A percentile compares a stretch with the other conserved stretches of the same genome.
phyloP scores from a whole-genome alignment of 2,113 vertebrate species.

The Tringa solitaria region DNA sequence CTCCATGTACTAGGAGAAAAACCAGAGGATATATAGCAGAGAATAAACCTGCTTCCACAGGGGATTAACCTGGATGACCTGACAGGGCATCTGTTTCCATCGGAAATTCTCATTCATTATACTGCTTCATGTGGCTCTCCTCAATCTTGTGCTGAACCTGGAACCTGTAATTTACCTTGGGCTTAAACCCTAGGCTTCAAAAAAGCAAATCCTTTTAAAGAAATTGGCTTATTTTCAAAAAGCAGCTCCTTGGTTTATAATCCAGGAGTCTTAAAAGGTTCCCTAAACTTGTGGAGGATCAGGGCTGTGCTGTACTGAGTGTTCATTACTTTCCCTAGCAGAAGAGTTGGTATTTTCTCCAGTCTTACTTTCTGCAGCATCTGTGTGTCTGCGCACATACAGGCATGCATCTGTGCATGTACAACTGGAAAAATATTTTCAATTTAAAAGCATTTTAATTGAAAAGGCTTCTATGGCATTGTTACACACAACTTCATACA shows the following conservation, averaged over 20 bases:
- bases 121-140: not conserved
- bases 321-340: not conserved
- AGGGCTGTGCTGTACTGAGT: not conserved
- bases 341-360: not conserved
- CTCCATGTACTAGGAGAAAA: not conserved
- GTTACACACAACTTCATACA: not conserved
- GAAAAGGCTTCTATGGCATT: not conserved
- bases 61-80: not conserved
- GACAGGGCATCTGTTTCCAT: not conserved
- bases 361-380: not conserved
- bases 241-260: not conserved
- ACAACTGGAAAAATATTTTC: not conserved
- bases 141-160: not conserved
- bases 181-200: not conserved
- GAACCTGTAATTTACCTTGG: not conserved
- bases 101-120: not conserved
- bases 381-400: not conserved
- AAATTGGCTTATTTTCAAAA: not conserved
- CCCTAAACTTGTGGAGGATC: not conserved
- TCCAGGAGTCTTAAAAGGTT: not conserved
- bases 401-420: not conserved
- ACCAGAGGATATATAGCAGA: not conserved
- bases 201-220: not conserved
- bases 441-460: constrained; percentile 23
- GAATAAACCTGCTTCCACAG: not conserved